phyloP scores from a whole-genome alignment of 2,888 invertebrate genomes.

The Eristalinus aeneus region DNA sequence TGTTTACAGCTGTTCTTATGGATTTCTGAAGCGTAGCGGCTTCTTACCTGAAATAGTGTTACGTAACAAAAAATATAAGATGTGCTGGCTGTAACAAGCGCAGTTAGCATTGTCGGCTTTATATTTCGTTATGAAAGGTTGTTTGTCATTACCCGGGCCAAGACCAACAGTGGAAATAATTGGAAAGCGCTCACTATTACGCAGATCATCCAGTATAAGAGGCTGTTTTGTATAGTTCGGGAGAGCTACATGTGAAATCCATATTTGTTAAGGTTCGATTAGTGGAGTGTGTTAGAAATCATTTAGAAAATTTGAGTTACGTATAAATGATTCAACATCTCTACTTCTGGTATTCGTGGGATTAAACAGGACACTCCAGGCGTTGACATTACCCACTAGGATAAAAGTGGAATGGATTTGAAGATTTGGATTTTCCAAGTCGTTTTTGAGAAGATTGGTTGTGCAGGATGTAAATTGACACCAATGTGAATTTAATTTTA shows the following conservation, averaged over 20 bases:
- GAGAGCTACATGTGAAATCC: slow-evolving; percentile 23
- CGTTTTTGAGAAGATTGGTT: slow-evolving; percentile 13
- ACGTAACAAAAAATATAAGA: neutral
- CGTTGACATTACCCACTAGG: slow-evolving; percentile 27
- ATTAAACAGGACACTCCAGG: slow-evolving; percentile 32
- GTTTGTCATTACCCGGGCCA: neutral
- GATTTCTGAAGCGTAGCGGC: neutral
- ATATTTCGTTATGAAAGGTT: neutral
- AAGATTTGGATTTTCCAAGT: neutral
- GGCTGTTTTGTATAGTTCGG: neutral
- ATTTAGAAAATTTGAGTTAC: slow-evolving; percentile 8
- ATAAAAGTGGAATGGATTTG: slow-evolving; percentile 8
- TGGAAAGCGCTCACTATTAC: neutral
- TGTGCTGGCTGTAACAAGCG: neutral
- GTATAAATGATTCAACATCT: slow-evolving; percentile 19
- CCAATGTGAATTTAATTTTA: no score
- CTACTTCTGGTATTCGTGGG: neutral
- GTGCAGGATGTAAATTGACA: no score
- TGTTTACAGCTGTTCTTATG: neutral
- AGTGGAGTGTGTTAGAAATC: neutral
- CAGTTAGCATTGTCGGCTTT: neutral
- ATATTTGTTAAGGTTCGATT: slow-evolving; percentile 29
- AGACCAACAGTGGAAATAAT: neutral
- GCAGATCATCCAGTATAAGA: neutral
- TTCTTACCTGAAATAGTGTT: neutral